Base-by-base conservation (phyloP, 92 coral and sea anemone genomes). In the Zoanthus solanderi region DNA sequence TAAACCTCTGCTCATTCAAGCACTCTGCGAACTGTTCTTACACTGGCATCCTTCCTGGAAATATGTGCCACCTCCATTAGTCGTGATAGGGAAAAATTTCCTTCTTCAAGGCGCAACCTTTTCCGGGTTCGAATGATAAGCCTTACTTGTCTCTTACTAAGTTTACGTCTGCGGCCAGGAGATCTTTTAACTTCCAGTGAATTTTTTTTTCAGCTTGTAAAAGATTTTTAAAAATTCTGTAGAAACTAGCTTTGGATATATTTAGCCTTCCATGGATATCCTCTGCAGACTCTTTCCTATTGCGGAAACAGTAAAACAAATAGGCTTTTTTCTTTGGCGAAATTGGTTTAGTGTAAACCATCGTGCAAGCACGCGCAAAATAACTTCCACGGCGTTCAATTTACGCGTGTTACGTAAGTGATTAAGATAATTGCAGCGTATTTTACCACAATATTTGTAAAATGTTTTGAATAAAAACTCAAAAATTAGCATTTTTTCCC, bases 121-220 rank as follows among this genome's bases (percentile, higher is more conserved):
- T 87, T 71, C 45, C 78, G 68, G 61, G 61, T 14, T 56, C 76
- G 32, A 74, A 90, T 6, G 30, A 88, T 30, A 0, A 23, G 30
- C 71, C 91, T 71, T 31, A 67, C 88, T 17, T 72, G 32, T 54
- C 91, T 79, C 57, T 45, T 54, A 46, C 79, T 37, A 45, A 90
- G 53, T 34, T 80, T 90, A 17, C 81, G 30, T 46, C 84, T 83
- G 6, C 91, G 69, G 11, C 91, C 93, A 84, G 47, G 42, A 13
- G 17, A 5, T 31, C 69, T 58, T 52, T 28, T 56, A 15, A 8
- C 66, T 60, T 54, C 31, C 34, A 18, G 74, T 17, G 34, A 18
- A 8, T 17, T 7, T 4, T 69, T 69, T 69, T 69, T 69, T 18
- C 73, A 50, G 56, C 28, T 15, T 67, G 18, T 15, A 67, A 15